A percentile compares a stretch with the other conserved stretches of the same genome.
Conservation (phyloP, 2,113 vertebrate species). For the Lepidothrix coronata region DNA sequence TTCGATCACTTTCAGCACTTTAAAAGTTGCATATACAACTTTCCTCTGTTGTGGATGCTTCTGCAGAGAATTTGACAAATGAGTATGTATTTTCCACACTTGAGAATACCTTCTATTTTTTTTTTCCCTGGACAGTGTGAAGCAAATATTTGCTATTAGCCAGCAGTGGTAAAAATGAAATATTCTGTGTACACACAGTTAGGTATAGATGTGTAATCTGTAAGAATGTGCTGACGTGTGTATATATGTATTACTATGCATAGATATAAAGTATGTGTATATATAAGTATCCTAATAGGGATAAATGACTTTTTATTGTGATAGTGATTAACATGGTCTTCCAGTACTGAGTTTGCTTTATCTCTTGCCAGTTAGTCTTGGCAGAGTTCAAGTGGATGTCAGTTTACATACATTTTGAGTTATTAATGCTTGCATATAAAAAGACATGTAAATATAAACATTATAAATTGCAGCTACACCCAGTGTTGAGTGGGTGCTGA, state of each 20-base stretch:
- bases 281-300: not conserved
- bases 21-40: not conserved
- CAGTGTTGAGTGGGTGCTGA: not conserved
- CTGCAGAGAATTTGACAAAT: not conserved
- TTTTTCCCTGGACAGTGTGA: not conserved
- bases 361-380: not conserved
- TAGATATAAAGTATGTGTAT: not conserved
- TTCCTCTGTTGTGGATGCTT: not conserved
- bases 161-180: not conserved
- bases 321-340: not conserved
- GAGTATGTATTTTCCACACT: not conserved
- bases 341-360: not conserved
- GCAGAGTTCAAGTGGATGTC: not conserved
- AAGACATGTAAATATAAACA: not conserved
- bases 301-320: not conserved
- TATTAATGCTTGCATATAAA: not conserved
- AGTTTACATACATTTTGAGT: not conserved
- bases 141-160: not conserved
- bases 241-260: not conserved
- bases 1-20: not conserved
- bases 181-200: not conserved
- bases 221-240: not conserved
- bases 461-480: not conserved
- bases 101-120: not conserved
- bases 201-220: not conserved